A percentile compares a stretch with the other conserved stretches of the same genome.
Evolutionary conservation across 1,140 invertebrate species (phyloP).

Genomic region (Ceratosolen fusciceps): DNA sequence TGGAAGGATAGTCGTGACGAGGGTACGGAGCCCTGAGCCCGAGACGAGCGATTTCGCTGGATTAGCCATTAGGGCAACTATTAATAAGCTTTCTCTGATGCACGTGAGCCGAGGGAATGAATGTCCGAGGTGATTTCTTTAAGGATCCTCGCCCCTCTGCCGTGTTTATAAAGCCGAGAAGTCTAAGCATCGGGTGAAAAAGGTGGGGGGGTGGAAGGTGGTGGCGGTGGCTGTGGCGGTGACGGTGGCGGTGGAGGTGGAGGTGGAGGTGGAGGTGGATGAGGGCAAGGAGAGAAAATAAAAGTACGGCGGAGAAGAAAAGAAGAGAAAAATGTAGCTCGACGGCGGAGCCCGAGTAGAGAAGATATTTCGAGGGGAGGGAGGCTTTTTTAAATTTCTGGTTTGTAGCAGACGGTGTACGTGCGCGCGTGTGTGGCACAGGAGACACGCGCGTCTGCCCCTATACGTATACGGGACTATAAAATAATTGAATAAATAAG

Average conservation of each 20-base stretch:
- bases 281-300: too few relatives aligned
- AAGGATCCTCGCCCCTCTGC: background rate
- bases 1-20: background rate
- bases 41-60: background rate
- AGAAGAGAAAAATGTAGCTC: background rate
- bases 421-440: too few relatives aligned
- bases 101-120: background rate
- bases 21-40: background rate
- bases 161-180: background rate
- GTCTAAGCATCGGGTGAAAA: background rate
- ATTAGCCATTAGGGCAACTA: background rate
- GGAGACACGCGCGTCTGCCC: too few relatives aligned
- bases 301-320: background rate
- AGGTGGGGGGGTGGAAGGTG: too few relatives aligned
- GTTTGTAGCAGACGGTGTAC: conserved; percentile 2
- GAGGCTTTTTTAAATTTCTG: conserved; percentile 21
- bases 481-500: conserved; percentile 43
- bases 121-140: background rate
- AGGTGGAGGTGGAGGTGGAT: too few relatives aligned
- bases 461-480: conserved; percentile 20
- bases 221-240: too few relatives aligned
- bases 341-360: background rate
- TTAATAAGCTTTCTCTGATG: background rate
- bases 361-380: background rate
- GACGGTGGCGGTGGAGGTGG: too few relatives aligned